These are phyloP conservation scores for Dasyurus viverrinus DNA, from an alignment of 2,113 vertebrate genomes.

Conservation along the genomic window DNA sequence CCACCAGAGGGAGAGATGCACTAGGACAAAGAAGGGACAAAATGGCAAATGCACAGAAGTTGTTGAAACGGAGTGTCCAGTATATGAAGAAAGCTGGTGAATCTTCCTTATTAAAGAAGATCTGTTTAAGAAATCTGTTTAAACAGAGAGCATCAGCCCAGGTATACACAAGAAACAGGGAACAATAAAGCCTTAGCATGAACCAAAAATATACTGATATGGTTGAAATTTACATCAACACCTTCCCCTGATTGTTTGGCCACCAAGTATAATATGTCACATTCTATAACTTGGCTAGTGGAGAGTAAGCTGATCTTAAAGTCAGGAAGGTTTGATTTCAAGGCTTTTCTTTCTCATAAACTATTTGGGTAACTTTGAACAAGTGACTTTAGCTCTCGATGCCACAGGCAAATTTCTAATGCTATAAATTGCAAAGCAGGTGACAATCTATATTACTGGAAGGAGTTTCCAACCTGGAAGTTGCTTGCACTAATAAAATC, in stretches of 20 bases:
- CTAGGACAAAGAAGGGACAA: background rate
- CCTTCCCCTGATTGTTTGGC: background rate
- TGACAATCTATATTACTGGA: background rate
- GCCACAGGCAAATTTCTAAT: background rate
- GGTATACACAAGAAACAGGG: background rate
- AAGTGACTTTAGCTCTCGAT: background rate
- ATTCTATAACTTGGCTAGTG: background rate
- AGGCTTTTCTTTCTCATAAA: background rate
- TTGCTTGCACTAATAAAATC: background rate
- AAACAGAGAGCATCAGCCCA: background rate
- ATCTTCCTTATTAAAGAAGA: background rate
- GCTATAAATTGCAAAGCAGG: background rate
- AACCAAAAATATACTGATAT: background rate
- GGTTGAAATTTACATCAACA: background rate
- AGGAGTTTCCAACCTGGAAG: background rate
- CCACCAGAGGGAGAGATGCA: background rate
- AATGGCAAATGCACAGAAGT: too few relatives aligned
- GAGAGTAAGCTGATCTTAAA: background rate
- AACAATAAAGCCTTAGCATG: background rate
- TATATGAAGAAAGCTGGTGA: background rate
- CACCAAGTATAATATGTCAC: background rate
- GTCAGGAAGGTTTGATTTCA: background rate
- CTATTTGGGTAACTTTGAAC: background rate
- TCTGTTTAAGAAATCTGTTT: background rate
- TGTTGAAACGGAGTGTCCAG: background rate